These are phyloP conservation scores for Luscinia megarhynchos DNA, from an alignment of 2,797 vertebrate species.

Conservation along the genomic window DNA sequence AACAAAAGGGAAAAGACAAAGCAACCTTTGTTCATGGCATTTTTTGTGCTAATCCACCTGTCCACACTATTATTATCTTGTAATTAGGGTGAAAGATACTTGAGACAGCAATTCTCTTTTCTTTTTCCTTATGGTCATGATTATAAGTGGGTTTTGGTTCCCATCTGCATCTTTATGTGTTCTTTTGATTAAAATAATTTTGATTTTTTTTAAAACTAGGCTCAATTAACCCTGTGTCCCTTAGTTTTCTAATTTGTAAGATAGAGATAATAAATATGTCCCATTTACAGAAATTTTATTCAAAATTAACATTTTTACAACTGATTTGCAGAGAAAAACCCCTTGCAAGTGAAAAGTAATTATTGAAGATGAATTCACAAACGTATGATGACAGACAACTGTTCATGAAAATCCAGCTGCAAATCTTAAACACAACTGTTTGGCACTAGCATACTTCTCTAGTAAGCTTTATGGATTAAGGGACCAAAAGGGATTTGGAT, in stretches of 20 bases:
- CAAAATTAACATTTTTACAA: background rate
- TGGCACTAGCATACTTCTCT: background rate
- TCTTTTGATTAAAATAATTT: background rate
- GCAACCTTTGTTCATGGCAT: background rate
- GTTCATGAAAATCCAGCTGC: conserved; percentile 5
- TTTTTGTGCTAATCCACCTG: background rate
- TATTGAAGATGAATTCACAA: conserved; percentile 11
- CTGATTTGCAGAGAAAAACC: background rate
- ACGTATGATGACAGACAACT: background rate
- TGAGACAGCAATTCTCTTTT: background rate
- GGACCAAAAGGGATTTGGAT: conserved; percentile 18
- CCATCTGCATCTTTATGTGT: background rate
- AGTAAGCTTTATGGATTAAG: conserved; percentile 24
- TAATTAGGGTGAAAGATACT: background rate
- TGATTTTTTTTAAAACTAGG: background rate
- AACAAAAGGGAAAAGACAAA: background rate
- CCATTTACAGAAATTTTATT: background rate
- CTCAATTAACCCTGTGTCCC: background rate
- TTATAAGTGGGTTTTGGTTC: background rate
- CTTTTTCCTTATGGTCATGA: background rate
- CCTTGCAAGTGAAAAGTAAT: background rate
- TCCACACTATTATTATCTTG: background rate
- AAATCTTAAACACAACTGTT: conserved; percentile 10
- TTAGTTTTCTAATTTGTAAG: background rate
- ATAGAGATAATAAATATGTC: background rate